These are phyloP conservation scores for Bothrops alternatus DNA, from an alignment of 2,797 vertebrate genomes.

Conservation along the genomic window DNA sequence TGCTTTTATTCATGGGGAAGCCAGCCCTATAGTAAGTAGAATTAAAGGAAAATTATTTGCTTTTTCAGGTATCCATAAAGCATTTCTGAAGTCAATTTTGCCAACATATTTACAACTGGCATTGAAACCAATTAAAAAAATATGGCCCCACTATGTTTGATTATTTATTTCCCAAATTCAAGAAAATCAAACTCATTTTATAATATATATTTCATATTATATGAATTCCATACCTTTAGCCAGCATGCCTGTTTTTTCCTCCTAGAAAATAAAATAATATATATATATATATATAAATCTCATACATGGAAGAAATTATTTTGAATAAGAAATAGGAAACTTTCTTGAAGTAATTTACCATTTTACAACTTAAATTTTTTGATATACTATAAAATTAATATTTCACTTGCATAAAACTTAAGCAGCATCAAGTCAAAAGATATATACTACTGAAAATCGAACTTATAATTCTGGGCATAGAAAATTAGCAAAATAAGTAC, in stretches of 20 bases:
- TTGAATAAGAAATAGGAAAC: slow-evolving; percentile 3
- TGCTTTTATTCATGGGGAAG: background rate
- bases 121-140: background rate
- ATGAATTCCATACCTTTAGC: slow-evolving; percentile 71
- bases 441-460: background rate
- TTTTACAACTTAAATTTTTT: background rate
- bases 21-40: background rate
- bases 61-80: background rate
- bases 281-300: background rate
- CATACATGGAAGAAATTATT: slow-evolving; percentile 14
- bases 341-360: background rate
- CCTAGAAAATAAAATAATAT: slow-evolving; percentile 53
- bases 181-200: background rate
- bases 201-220: background rate
- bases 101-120: background rate
- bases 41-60: background rate
- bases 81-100: background rate
- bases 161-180: background rate
- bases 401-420: background rate
- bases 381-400: background rate
- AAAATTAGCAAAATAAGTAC: background rate
- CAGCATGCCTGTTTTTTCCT: slow-evolving; percentile 70
- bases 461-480: background rate
- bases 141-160: slow-evolving; percentile 6
- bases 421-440: background rate